These are phyloP conservation scores for Lepidurus couesii DNA, from an alignment of 1,140 invertebrate genomes.

Conservation along the genomic window DNA sequence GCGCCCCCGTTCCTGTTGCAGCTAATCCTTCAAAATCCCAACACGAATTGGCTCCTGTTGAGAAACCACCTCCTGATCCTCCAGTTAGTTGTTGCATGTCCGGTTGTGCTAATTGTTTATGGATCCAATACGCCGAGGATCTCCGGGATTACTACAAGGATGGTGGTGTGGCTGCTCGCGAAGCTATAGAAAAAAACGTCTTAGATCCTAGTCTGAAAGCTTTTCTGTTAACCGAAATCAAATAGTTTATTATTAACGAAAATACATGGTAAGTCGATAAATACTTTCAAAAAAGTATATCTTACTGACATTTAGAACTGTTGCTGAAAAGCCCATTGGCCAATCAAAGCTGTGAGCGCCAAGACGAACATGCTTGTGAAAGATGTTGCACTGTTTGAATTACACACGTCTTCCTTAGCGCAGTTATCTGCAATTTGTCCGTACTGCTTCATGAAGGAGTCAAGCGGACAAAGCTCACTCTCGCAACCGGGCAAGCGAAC, in stretches of 20 bases:
- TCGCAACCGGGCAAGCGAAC: constrained; percentile 23
- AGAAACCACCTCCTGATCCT: constrained; percentile 48
- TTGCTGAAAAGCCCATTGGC: neutral
- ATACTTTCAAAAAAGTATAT: neutral
- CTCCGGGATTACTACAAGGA: constrained; percentile 59
- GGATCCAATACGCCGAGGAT: constrained; percentile 83
- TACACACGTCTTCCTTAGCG: constrained; percentile 28
- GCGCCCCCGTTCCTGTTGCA: neutral
- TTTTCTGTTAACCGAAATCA: constrained; percentile 68
- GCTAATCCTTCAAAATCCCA: neutral
- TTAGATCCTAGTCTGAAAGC: constrained; percentile 74
- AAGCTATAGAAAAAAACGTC: constrained; percentile 68
- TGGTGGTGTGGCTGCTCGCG: constrained; percentile 58
- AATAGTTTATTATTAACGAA: constrained; percentile 39
- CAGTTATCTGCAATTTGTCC: constrained; percentile 31
- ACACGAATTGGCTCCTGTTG: neutral
- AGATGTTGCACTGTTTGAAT: constrained; percentile 21
- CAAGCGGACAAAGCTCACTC: constrained; percentile 22
- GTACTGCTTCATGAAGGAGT: constrained; percentile 26
- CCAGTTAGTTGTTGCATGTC: constrained; percentile 87
- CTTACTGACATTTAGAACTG: neutral
- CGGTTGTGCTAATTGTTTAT: constrained; percentile 91
- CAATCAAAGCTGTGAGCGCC: neutral
- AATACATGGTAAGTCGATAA: neutral
- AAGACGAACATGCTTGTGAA: neutral